Evolutionary conservation across 1,140 invertebrate species (phyloP), one percentile per base, ranked within the genome.

Genomic region (Bombus pyrosoma): DNA sequence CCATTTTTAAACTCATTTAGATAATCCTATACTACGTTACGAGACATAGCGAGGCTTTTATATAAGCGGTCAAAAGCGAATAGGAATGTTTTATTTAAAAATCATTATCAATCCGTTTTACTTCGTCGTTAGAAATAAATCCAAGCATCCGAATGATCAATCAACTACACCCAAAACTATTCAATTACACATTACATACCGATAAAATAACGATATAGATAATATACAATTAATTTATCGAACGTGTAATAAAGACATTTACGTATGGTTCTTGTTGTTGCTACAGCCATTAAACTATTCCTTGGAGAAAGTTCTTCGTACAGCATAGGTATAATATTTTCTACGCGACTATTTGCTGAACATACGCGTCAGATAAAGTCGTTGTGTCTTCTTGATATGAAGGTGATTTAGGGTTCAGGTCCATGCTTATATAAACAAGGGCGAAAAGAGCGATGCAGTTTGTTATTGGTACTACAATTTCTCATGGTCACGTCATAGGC

Each of bases 1-100:
- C n/a, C 39, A 28, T 74, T 62, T 74, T 74, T 64, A 18, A 69
- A 68, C 62, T 76, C 73, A 47, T 75, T 83, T 75, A 69, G 73
- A 77, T 69, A 77, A 76, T 83, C 25, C 28, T 82, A 34, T 76
- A 32, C 41, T 2, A 0, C 25, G 72, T 75, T 76, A 5, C 34
- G 15, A 34, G 13, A 39, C 15, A 22, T 3, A 9, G 47, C 9
- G n/a, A 76, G 4, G 6, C n/a, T 47, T 76, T 83, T 76, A 69
- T 22, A 47, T 53, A 77, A 83, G n/a, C 12, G 15, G 32, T 28
- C 15, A n/a, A n/a, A 81, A n/a, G 13, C 62, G 57, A 32, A 74
- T 43, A 37, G 53, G 10, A 28, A 41, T 10, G 3, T 41, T 64
- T 6, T 3, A 3, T 41, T 43, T 10, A 64, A 28, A 74, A 64